A percentile compares a stretch with the other conserved stretches of the same genome.
These are phyloP conservation scores for Corythornis madagascariensis DNA, from an alignment of 2,113 vertebrate genomes.

Conservation along the genomic window DNA sequence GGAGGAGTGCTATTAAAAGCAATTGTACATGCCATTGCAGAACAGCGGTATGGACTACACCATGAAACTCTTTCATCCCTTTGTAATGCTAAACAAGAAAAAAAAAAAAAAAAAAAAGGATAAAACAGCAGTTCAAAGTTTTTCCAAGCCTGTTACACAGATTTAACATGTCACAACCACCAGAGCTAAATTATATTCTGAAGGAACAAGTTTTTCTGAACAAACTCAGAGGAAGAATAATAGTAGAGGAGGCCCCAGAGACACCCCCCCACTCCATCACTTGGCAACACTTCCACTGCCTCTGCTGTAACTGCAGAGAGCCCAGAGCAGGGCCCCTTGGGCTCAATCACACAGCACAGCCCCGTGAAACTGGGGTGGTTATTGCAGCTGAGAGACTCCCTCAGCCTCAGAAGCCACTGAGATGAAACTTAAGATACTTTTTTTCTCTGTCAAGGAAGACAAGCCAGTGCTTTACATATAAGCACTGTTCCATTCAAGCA, in stretches of 20 bases:
- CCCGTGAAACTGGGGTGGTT: not conserved
- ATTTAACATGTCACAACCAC: not conserved
- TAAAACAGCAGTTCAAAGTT: not conserved
- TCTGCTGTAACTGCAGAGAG: not conserved
- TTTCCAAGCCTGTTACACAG: not conserved
- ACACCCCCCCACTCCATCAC: not conserved
- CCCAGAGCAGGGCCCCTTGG: not conserved
- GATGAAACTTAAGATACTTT: not conserved
- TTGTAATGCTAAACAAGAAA: not conserved
- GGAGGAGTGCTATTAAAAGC: not conserved
- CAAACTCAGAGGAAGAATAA: not conserved
- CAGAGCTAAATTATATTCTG: not conserved
- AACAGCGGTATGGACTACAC: not conserved
- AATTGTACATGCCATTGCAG: rapidly evolving
- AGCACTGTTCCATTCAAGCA: not conserved
- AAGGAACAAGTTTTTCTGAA: not conserved
- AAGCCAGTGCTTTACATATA: not conserved
- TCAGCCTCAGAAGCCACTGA: not conserved
- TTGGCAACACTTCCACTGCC: not conserved
- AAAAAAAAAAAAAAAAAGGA: not conserved
- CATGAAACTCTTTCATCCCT: not conserved
- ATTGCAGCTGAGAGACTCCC: not conserved
- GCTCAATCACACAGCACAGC: not conserved
- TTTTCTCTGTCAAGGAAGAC: not conserved
- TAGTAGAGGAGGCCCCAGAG: not conserved